phyloP scores from a whole-genome alignment of 2,113 vertebrate genomes.

The Microcebus murinus region DNA sequence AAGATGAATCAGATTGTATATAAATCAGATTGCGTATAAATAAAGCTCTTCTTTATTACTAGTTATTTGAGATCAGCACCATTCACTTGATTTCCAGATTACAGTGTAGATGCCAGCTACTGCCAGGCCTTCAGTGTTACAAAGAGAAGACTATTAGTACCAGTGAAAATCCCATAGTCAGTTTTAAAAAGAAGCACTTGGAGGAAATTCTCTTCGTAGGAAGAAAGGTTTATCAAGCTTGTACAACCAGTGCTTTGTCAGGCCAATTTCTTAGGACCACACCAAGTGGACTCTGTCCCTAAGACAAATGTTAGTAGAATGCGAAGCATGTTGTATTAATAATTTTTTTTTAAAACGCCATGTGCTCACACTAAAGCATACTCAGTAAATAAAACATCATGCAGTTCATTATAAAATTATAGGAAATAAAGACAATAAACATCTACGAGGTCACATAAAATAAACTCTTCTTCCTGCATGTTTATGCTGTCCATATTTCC shows the following conservation, averaged over 20 bases:
- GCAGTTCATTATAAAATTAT: not conserved
- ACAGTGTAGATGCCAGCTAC: not conserved
- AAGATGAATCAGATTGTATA: slow-evolving; percentile 23
- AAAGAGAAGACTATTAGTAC: not conserved
- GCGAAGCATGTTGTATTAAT: not conserved
- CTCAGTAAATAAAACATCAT: not conserved
- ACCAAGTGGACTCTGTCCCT: not conserved
- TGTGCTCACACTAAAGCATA: not conserved
- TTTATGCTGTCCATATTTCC: not conserved
- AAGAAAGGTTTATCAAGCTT: not conserved
- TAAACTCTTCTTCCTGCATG: not conserved
- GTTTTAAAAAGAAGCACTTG: not conserved
- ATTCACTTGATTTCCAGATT: slow-evolving; percentile 22
- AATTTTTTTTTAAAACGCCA: not conserved
- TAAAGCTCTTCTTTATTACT: not conserved
- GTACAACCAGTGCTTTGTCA: not conserved
- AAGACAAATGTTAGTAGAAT: not conserved
- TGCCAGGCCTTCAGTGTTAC: not conserved
- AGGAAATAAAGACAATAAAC: not conserved
- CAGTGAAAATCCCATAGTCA: not conserved
- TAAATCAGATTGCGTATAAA: slow-evolving; percentile 19
- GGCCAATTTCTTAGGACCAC: not conserved
- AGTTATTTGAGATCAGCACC: not conserved
- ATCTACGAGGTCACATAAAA: not conserved
- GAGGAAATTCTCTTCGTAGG: not conserved